Evolutionary conservation across 2,888 invertebrate species (phyloP), one percentile per base, ranked within the genome.

Genomic region (Altica lythri): DNA sequence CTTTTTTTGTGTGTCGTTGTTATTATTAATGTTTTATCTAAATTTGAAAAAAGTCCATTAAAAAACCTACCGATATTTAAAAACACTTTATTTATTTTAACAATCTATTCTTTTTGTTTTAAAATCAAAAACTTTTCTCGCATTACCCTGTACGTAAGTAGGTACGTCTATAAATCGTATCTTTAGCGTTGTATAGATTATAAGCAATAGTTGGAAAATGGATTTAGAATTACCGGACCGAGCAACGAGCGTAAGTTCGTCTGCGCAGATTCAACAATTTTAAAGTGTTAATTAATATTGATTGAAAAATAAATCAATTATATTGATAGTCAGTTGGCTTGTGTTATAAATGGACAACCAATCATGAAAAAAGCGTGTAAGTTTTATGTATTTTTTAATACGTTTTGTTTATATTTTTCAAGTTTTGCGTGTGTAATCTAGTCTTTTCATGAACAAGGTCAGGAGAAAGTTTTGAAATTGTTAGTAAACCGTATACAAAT

Each of bases 381-480:
- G 44, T 44, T 12, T 2, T 8, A 38, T 18, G 2, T 38, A 12
- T 17, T 38, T 12, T 19, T 18, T 8, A 19, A 18, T 16, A 16
- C 1, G 9, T 9, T 35, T 2, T 9, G n/a, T 10, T 37, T 6
- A 10, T 18, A n/a, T 19, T 38, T 10, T 12, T n/a, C 18, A 12
- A 8, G 9, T 1, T 6, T 37, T 38, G 1, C 12, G n/a, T 12
- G 6, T n/a, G n/a, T n/a, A n/a, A n/a, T n/a, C n/a, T n/a, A n/a
- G n/a, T n/a, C n/a, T n/a, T n/a, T n/a, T n/a, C n/a, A n/a, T 38
- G 18, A 18, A 22, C 25, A 40, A 40, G 40, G 25, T 25, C 40
- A 22, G 18, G 6, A 14, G 37, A 37, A 37, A 37, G 37, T 37
- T 35, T 18, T n/a, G 4, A 37, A 37, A 19, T n/a, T 2, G 27